Evolutionary conservation across 2,888 invertebrate genomes (phyloP).

Genomic region (Watsonalla binaria): DNA sequence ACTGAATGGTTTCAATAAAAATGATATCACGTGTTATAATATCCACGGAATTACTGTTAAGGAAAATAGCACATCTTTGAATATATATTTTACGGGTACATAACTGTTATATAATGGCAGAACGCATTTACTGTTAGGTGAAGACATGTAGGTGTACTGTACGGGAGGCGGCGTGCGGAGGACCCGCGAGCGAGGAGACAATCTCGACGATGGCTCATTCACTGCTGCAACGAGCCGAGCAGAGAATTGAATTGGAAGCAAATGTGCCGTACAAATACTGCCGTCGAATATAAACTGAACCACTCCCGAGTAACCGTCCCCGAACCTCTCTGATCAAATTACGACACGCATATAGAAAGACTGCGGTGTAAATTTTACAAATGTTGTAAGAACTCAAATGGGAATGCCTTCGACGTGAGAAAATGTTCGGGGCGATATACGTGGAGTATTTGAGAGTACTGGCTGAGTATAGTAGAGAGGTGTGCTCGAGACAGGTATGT

Average conservation of each 20-base stretch:
- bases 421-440: background rate
- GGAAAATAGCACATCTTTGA: conserved; percentile 20
- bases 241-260: conserved; percentile 74
- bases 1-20: background rate
- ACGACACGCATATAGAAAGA: conserved; percentile 35
- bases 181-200: conserved; percentile 47
- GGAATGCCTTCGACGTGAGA: background rate
- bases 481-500: conserved; percentile 40
- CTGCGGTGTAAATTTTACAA: conserved; percentile 31
- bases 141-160: conserved; percentile 33
- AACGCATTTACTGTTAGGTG: conserved; percentile 35
- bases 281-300: conserved; percentile 67
- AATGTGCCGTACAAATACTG: conserved; percentile 67
- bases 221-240: conserved; percentile 67
- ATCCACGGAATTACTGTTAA: conserved; percentile 18
- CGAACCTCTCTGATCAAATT: conserved; percentile 49
- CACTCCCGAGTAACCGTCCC: conserved; percentile 46
- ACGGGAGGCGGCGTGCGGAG: conserved; percentile 19
- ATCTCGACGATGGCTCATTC: conserved; percentile 72
- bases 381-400: conserved; percentile 25
- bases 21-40: conserved; percentile 15
- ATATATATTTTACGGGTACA: conserved; percentile 32
- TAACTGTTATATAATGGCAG: conserved; percentile 29
- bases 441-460: conserved; percentile 9
- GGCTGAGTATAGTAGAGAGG: conserved; percentile 8